Evolutionary conservation across 2,797 vertebrate genomes (phyloP), one percentile per base, ranked within the genome.

Genomic region (Amblyraja radiata): DNA sequence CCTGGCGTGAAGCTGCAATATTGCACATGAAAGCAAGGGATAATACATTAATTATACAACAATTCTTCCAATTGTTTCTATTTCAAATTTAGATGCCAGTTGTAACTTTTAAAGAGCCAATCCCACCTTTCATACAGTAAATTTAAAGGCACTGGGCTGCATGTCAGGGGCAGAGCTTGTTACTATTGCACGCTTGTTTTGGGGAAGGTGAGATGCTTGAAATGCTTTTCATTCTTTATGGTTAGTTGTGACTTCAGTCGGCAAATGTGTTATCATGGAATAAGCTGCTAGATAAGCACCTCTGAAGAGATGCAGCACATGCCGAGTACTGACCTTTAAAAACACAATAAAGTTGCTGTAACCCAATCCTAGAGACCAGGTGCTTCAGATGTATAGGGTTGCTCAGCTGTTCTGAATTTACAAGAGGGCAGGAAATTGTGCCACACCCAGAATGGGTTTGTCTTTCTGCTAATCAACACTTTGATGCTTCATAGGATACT

Each of bases 311-410:
- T 92, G 90, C 90, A 92, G 68, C 90, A 92, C 71, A 92, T 92
- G 73, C 54, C 93, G 93, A 94, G 93, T 93, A 93, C 93, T 95
- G 94, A 94, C 95, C 95, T 94, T 94, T 94, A 76, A 76, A 76
- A 92, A 84, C 77, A 93, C 74, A 93, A 93, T 93, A 65, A 93
- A 58, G 81, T 77, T 74, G 63, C 65, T 74, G 80, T 93, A 86
- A 93, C 93, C 93, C 80, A 76, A 93, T 93, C 81, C 93, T 11
- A 39, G 39, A 93, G 93, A 76, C 94, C 93, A 93, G 93, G 94
- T 93, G 94, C 93, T 80, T 91, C 93, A 93, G 93, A 78, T 77
- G 91, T 94, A 94, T 94, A 93, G 79, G 68, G 93, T 95, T 94
- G 93, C 94, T 94, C 93, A 94, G 94, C 93, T 94, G 94, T 93